phyloP scores from a whole-genome alignment of 2,888 invertebrate genomes.

The Leucoptera coffeella region DNA sequence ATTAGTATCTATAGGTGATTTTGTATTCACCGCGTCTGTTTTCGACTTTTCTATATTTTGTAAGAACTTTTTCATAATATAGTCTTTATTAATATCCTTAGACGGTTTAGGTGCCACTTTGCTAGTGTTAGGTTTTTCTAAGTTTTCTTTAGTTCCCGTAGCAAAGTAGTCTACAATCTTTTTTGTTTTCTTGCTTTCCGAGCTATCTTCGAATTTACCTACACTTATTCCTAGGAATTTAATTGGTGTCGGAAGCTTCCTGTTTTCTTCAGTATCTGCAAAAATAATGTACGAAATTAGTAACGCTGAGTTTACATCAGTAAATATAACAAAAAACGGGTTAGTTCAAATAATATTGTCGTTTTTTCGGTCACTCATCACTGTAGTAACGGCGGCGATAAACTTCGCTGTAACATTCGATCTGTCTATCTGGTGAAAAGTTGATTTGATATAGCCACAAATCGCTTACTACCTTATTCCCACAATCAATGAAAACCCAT shows the following conservation, averaged over 20 bases:
- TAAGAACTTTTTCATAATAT: slow-evolving; percentile 21
- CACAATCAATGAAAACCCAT: too few species aligned
- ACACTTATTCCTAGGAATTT: slow-evolving; percentile 72
- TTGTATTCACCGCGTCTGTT: slow-evolving; percentile 9
- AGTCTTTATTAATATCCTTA: slow-evolving; percentile 15
- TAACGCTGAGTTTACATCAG: too few species aligned
- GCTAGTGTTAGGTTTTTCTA: too few species aligned
- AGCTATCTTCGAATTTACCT: slow-evolving; percentile 65
- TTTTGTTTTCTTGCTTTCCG: slow-evolving; percentile 43
- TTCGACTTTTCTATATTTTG: slow-evolving; percentile 9
- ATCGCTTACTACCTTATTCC: too few species aligned
- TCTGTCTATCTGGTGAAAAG: too few species aligned
- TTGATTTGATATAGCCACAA: too few species aligned
- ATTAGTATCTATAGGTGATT: slow-evolving; percentile 4
- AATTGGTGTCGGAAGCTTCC: slow-evolving; percentile 46
- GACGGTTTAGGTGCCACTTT: not conserved
- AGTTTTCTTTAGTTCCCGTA: slow-evolving; percentile 13
- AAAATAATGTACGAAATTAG: too few species aligned
- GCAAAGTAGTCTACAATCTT: slow-evolving; percentile 56
- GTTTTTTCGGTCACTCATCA: too few species aligned
- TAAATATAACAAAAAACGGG: too few species aligned
- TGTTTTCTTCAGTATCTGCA: slow-evolving; percentile 26
- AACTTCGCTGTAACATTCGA: too few species aligned
- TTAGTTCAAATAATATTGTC: too few species aligned
- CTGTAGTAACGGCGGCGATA: too few species aligned